A percentile compares a stretch with the other conserved stretches of the same genome.
Evolutionary conservation across 2,888 invertebrate species (phyloP).

Genomic region (Drosophila koepferae): DNA sequence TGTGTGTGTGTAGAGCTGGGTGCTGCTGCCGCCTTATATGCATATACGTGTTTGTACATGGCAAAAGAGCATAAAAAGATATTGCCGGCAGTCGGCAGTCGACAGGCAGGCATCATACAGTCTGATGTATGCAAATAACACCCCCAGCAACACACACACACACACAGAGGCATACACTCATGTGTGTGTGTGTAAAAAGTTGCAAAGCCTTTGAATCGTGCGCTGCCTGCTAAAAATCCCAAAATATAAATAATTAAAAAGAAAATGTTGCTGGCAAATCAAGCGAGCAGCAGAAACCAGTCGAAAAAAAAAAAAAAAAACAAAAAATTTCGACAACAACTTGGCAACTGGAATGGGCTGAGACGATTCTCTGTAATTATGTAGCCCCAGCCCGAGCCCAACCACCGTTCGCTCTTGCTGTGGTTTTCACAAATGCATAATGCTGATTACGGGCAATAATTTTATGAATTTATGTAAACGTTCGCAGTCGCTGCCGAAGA

Average conservation of each 20-base stretch:
- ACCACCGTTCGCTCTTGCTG: slow-evolving; percentile 55
- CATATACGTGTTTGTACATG: slow-evolving; percentile 24
- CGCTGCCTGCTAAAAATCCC: slow-evolving; percentile 78
- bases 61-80: slow-evolving; percentile 71
- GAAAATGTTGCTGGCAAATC: slow-evolving; percentile 80
- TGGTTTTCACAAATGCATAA: slow-evolving; percentile 84
- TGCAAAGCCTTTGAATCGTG: slow-evolving; percentile 72
- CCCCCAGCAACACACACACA: slow-evolving; percentile 34
- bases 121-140: slow-evolving; percentile 78
- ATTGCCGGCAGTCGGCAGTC: slow-evolving; percentile 63
- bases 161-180: not conserved
- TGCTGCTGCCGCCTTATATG: slow-evolving; percentile 15
- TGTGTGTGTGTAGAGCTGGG: slow-evolving; percentile 13
- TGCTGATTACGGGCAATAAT: slow-evolving; percentile 84
- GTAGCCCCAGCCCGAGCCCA: slow-evolving; percentile 14
- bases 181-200: slow-evolving; percentile 28
- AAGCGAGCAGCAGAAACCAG: slow-evolving; percentile 60
- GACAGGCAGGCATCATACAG: slow-evolving; percentile 47
- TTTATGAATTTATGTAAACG: slow-evolving; percentile 82
- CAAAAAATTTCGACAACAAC: not conserved
- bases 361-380: slow-evolving; percentile 52
- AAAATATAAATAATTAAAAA: slow-evolving; percentile 81
- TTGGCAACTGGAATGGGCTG: not conserved
- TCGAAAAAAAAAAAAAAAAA: slow-evolving; percentile 6
- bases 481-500: slow-evolving; percentile 35